Base-by-base conservation (phyloP, 2,888 invertebrate species). In the Brachynemurus nebulosus region DNA sequence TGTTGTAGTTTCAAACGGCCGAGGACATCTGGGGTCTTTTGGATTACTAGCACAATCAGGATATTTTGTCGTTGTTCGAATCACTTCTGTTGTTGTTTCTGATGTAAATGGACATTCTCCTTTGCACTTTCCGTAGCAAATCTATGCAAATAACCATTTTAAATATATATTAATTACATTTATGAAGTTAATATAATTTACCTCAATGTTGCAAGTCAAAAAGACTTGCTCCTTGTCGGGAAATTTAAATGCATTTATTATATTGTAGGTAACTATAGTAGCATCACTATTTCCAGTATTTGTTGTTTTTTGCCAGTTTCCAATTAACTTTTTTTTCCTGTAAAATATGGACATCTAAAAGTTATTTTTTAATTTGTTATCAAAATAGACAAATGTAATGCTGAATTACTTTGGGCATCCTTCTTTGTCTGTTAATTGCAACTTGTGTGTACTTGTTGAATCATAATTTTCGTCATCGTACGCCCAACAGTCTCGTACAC, bases 131-230 rank as follows among this genome's bases (percentile, higher is more conserved):
- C 45, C 49, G n/a, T 20, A 49, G 27, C 49, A 49, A 11, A 49
- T 49, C 49, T 48, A 19, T n/a, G n/a, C n/a, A n/a, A n/a, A n/a
- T n/a, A n/a, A n/a, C n/a, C n/a, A n/a, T n/a, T n/a, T n/a, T n/a
- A 12, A 43, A 46, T 2, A 17, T 18, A 8, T 37, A 37, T 14
- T 40, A 25, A 20, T 4, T 4, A 20, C n/a, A 8, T 39, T 40
- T 14, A 21, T 23, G 3, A 23, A 21, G 40, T 40, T 19, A 21
- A 2, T n/a, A 40, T n/a, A 12, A 47, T 56, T 63, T 64, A 78
- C 78, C 69, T 81, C 80, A 49, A 83, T 76, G 54, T 82, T 82
- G 60, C 83, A 83, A 11, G 80, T 80, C 2, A 83, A 61, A 53
- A 74, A 81, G 1, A 83, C 79, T 63, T 80, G 77, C 49, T 76